Base-by-base conservation (phyloP, 2,888 invertebrate genomes). In the Glaucopsyche alexis region DNA sequence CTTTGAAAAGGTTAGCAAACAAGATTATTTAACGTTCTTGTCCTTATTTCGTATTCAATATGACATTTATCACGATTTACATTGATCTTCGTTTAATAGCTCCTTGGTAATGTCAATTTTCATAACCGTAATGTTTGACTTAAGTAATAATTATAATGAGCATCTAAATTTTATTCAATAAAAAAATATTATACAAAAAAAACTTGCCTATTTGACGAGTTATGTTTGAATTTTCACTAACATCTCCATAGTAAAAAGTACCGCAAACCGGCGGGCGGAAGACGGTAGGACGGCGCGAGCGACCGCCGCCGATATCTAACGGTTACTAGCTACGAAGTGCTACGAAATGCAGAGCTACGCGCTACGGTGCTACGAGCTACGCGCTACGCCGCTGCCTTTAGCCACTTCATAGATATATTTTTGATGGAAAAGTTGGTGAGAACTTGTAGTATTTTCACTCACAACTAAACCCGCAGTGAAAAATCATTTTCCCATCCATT, bases 241-340 rank as follows among this genome's bases (percentile, higher is more conserved):
- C 69, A 69, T 69, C 49, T 69, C 69, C 69, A 69, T 69, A 19
- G 8, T 49, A 14, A 47, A 69, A 69, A 69, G 69, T 69, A 69
- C 47, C 69, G 69, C 69, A 67, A 73, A 72, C 79, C 79, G 78
- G 66, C 76, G 76, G 76, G 76, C 80, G 80, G 81, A 75, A 75
- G 74, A 74, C 75, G 76, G 76, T 75, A 76, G 49, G 77, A 82
- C 81, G 81, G 83, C 81, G 82, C 82, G 81, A 81, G 85, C 90
- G 88, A 86, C 87, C 89, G 87, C 76, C 86, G 83, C 80, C 80
- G 65, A 49, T 29, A 16, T 66, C 40, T 5, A 67, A 72, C 72
- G 49, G 66, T 82, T 82, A 90, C 90, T 89, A 75, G 76, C 78
- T 83, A 82, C 83, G 60, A 66, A 55, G 81, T 71, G 81, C 84